Evolutionary conservation across 2,888 invertebrate genomes (phyloP).

Genomic region (Polietes domitor): DNA sequence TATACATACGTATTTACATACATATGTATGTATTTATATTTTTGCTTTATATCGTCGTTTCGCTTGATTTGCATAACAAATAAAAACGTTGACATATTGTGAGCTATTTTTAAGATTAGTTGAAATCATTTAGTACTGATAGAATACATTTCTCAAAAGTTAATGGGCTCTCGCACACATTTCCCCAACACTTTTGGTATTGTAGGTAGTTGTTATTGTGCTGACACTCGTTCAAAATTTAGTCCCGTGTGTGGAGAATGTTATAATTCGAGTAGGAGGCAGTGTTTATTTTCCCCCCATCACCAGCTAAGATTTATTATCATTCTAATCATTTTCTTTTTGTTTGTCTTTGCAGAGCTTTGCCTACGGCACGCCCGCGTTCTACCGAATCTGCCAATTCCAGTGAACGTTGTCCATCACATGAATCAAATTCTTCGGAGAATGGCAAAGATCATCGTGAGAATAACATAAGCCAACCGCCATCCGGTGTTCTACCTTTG

Average conservation of each 20-base stretch:
- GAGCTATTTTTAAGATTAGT: slow-evolving; percentile 70
- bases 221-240: slow-evolving; percentile 43
- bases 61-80: slow-evolving; percentile 76
- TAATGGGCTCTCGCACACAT: slow-evolving; percentile 49
- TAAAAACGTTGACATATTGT: slow-evolving; percentile 77
- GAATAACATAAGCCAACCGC: slow-evolving; percentile 51
- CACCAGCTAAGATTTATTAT: slow-evolving; percentile 40
- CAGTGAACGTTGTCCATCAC: slow-evolving; percentile 89
- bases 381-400: slow-evolving; percentile 80
- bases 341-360: slow-evolving; percentile 73
- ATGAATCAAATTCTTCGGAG: slow-evolving; percentile 88
- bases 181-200: neutral
- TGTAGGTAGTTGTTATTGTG: neutral
- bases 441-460: slow-evolving; percentile 80
- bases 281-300: slow-evolving; percentile 11
- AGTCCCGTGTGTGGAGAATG: slow-evolving; percentile 8
- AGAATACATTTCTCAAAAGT: slow-evolving; percentile 66
- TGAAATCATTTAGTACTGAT: slow-evolving; percentile 66
- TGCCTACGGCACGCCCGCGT: slow-evolving; percentile 79
- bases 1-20: neutral
- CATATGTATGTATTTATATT: slow-evolving; percentile 35
- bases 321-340: slow-evolving; percentile 17
- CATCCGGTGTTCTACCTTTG: slow-evolving; percentile 68
- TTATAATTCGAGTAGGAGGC: slow-evolving; percentile 25
- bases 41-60: slow-evolving; percentile 50